phyloP scores from a whole-genome alignment of 2,797 vertebrate genomes.

The Muraenolepis orangiensis region DNA sequence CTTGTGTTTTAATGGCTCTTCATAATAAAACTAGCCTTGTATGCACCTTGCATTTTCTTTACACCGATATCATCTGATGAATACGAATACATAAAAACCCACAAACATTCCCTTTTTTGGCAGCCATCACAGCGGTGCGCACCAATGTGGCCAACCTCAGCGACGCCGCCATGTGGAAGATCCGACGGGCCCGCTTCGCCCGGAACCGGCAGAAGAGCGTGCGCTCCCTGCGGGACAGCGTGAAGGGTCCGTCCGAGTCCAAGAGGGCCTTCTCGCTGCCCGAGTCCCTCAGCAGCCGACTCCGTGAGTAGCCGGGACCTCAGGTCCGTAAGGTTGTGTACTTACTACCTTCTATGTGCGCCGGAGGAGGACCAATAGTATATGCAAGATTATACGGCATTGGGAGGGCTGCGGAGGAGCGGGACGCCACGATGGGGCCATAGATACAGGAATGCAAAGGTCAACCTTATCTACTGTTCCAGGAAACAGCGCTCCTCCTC shows the following conservation, averaged over 20 bases:
- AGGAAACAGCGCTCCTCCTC: neutral
- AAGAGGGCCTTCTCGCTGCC: conserved; percentile 95
- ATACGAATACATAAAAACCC: neutral
- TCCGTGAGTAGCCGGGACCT: conserved; percentile 84
- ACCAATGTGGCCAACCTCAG: conserved; percentile 98
- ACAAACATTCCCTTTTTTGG: neutral
- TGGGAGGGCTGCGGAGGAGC: too few species aligned
- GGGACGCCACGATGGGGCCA: too few species aligned
- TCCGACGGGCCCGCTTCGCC: conserved; percentile 93
- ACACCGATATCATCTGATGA: too few species aligned
- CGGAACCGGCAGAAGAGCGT: conserved; percentile 96
- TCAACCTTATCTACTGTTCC: neutral
- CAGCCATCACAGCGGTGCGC: conserved; percentile 96
- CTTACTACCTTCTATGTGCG: too few species aligned
- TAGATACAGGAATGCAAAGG: neutral
- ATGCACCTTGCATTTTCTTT: too few species aligned
- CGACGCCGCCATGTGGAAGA: conserved; percentile 97
- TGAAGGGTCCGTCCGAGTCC: conserved; percentile 85
- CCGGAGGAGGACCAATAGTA: conserved; percentile 37
- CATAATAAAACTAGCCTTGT: too few species aligned
- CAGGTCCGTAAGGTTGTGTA: too few species aligned
- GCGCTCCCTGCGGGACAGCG: conserved; percentile 92
- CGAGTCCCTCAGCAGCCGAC: conserved; percentile 89
- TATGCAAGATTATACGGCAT: conserved; percentile 27
- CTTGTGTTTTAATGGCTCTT: too few species aligned